Evolutionary conservation across 2,888 invertebrate species (phyloP).

Genomic region (Neria commutata): DNA sequence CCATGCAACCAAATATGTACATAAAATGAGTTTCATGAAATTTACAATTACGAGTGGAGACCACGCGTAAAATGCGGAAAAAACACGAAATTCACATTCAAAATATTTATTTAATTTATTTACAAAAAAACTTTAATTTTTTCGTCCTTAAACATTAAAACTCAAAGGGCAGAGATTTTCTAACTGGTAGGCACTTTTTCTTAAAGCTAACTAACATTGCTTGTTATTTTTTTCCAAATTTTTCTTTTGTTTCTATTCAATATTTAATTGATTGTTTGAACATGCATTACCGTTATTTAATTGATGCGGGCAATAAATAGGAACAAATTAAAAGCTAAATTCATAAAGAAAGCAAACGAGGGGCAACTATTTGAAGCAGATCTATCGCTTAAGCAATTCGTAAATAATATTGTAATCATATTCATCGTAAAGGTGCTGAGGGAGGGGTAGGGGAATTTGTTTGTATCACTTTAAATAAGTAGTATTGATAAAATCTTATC

Average conservation of each 20-base stretch:
- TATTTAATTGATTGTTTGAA: not conserved
- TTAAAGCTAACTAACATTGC: constrained; percentile 6
- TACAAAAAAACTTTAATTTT: constrained; percentile 45
- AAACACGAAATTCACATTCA: constrained; percentile 33
- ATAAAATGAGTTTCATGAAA: too few species aligned
- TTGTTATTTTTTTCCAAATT: not conserved
- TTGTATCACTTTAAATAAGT: constrained; percentile 13
- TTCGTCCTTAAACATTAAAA: constrained; percentile 33
- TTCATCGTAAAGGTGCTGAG: too few species aligned
- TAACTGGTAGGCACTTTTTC: constrained; percentile 20
- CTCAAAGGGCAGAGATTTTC: constrained; percentile 42
- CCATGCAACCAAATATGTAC: too few species aligned
- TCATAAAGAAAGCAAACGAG: constrained; percentile 22
- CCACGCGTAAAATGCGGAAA: too few species aligned
- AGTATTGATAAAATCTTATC: constrained; percentile 19
- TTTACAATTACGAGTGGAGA: too few species aligned
- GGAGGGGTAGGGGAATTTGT: too few species aligned
- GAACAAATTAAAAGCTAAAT: constrained; percentile 55
- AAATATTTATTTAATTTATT: constrained; percentile 49
- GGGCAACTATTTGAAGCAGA: too few species aligned
- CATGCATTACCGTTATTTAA: not conserved
- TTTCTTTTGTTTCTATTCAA: too few species aligned
- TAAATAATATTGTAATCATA: too few species aligned
- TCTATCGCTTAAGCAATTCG: too few species aligned
- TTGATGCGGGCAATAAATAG: constrained; percentile 50